Conservation (phyloP, 2,113 vertebrate species). For the Hucho hucho region DNA sequence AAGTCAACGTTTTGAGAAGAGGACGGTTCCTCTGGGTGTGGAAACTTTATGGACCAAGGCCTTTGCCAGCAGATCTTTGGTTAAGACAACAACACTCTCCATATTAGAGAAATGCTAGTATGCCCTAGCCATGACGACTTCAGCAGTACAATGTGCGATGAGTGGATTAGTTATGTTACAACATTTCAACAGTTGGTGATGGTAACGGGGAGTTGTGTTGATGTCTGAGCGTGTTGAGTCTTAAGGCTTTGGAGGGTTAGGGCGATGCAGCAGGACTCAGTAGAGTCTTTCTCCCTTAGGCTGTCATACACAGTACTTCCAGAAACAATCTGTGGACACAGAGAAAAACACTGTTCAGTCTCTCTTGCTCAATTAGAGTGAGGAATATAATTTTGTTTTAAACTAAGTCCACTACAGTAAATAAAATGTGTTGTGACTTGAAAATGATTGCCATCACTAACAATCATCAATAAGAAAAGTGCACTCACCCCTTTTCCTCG, state of each 20-base stretch:
- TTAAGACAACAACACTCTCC: background rate
- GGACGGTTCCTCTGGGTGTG: background rate
- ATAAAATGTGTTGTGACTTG: background rate
- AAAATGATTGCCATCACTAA: background rate
- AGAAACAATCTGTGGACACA: conserved; percentile 70
- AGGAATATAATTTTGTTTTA: background rate
- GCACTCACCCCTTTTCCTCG: conserved; percentile 69
- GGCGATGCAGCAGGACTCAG: conserved; percentile 47
- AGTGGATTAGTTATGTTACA: no score
- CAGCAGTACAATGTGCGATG: no score
- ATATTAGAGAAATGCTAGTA: no score
- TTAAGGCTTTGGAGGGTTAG: conserved; percentile 64
- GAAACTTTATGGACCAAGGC: background rate
- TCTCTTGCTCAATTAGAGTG: background rate
- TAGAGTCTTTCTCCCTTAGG: conserved; percentile 28
- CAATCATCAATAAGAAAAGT: conserved; percentile 17
- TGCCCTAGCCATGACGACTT: background rate
- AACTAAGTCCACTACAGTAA: background rate
- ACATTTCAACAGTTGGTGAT: no score
- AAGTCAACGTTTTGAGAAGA: background rate
- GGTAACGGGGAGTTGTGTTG: conserved; percentile 19
- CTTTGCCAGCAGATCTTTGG: background rate
- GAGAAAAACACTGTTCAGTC: background rate
- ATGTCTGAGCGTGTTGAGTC: conserved; percentile 34
- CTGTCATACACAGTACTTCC: conserved; percentile 78